Base-by-base conservation (phyloP, 2,888 invertebrate genomes). In the Drosophila nigricruria region DNA sequence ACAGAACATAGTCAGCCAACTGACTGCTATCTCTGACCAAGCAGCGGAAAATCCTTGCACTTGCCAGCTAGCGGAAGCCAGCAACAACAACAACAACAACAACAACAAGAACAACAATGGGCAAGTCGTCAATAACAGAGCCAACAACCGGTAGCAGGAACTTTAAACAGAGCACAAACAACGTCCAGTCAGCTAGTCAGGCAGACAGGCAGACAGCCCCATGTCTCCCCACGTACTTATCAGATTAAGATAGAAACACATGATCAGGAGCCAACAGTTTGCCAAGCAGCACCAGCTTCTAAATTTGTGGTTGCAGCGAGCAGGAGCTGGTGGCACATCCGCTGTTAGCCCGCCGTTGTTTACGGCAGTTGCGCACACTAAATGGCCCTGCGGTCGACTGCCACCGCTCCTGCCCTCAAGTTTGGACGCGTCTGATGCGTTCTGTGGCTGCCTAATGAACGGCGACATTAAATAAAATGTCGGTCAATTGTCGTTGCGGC, bases 381-480 rank as follows among this genome's bases (percentile, higher is more conserved):
- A 82, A 85, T 81, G 81, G 70, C 69, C 49, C 66, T 84, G 86
- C 62, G 86, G 83, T 76, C 65, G 72, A 18, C 40, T 45, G 62
- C 14, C n/a, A 5, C 18, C 18, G 14, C 14, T 20, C 14, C 18
- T 4, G 14, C 32, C 45, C 45, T 8, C 9, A 9, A n/a, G 12
- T 1, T 57, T 27, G 3, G 20, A 12, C 30, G 42, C 57, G 40
- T 49, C 32, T 53, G 49, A 34, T 49, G 47, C 57, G 62, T 64
- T 68, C 66, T 72, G 79, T 49, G 77, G 80, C 66, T 70, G 83
- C 69, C 78, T 84, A 84, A 84, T 84, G 86, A 84, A 85, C 84
- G 81, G 73, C 80, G 81, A 82, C 83, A 84, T 84, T 85, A 84
- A 85, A 84, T 85, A 84, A 84, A 84, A 84, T 85, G 83, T 83